Evolutionary conservation across 2,797 vertebrate species (phyloP), one percentile per base, ranked within the genome.

Genomic region (Poeciliopsis presidionis): DNA sequence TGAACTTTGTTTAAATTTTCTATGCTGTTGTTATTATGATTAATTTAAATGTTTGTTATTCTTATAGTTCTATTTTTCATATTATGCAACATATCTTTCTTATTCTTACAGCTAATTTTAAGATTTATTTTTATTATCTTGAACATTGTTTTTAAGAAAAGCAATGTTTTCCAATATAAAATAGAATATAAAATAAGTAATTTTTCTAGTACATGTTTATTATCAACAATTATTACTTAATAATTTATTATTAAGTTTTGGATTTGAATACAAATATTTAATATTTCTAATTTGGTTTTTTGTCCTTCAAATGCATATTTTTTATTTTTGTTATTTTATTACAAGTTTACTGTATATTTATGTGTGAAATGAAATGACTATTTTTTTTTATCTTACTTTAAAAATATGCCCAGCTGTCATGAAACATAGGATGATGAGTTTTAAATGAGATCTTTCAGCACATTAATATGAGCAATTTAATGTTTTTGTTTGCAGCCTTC

Each of bases 401-500:
- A 59, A 30, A 59, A 28, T 59, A 16, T 13, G 12, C 2, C 43
- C 43, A 45, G 43, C 43, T 45, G 43, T 12, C 11, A 45, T 30
- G 6, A 33, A 8, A 7, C 7, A 1, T 33, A 61, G 30, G 2
- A 20, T 1, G 1, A 65, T 9, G 1, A 9, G 1, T 22, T 65
- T 65, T 2, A 39, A 61, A 22, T 65, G 1, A 20, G 2, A 39
- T 39, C 16, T 39, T 9, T 39, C 16, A 36, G 16, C 16, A 33
- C 59, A 30, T 30, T 33, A 33, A 7, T 33, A 0, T 5, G 1
- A 33, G 14, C 59, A 61, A 22, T 77, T 36, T 13, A 2, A 5
- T 59, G 63, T 33, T 30, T 3, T 84, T 43, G 88, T 78, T 49
- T 90, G 70, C 91, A 97, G 97, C 95, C 88, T 96, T 94, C 88